phyloP scores from a whole-genome alignment of 2,888 invertebrate species.

The Lapara coniferarum region DNA sequence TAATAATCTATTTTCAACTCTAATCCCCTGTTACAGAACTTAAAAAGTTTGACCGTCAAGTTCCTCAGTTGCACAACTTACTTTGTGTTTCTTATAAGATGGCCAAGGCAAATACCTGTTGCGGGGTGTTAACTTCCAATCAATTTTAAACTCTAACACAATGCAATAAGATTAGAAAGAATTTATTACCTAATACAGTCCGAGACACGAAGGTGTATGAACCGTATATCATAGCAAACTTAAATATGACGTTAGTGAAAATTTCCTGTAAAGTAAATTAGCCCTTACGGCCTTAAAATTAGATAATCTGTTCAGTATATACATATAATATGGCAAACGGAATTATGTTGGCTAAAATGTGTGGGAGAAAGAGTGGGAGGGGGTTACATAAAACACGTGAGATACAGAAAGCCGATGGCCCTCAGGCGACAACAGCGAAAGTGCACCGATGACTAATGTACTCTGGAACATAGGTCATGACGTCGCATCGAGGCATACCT shows the following conservation, averaged over 20 bases:
- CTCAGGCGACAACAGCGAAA: slow-evolving; percentile 69
- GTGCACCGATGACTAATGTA: slow-evolving; percentile 62
- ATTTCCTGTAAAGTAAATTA: slow-evolving; percentile 36
- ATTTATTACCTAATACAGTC: slow-evolving; percentile 36
- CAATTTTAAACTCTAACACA: slow-evolving; percentile 47
- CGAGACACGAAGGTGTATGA: slow-evolving; percentile 50
- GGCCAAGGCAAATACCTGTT: slow-evolving; percentile 56
- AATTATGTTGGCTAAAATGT: slow-evolving; percentile 36
- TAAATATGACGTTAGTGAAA: slow-evolving; percentile 33
- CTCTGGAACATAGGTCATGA: slow-evolving; percentile 44
- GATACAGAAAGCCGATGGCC: slow-evolving; percentile 65
- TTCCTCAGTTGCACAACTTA: slow-evolving; percentile 41
- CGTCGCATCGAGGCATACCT: slow-evolving; percentile 22
- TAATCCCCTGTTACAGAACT: slow-evolving; percentile 35
- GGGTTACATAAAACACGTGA: slow-evolving; percentile 73
- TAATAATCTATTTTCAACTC: slow-evolving; percentile 37
- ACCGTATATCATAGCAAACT: slow-evolving; percentile 52
- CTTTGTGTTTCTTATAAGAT: slow-evolving; percentile 39
- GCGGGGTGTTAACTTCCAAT: slow-evolving; percentile 37
- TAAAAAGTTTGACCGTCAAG: slow-evolving; percentile 29
- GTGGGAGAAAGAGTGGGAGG: slow-evolving; percentile 49
- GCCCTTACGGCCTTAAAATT: slow-evolving; percentile 34
- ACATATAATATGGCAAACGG: slow-evolving; percentile 30
- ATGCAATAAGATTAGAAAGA: slow-evolving; percentile 42
- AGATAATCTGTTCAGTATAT: slow-evolving; percentile 28